Evolutionary conservation across 1,140 invertebrate genomes (phyloP), one percentile per base, ranked within the genome.

Genomic region (Drosophila ogumai): DNA sequence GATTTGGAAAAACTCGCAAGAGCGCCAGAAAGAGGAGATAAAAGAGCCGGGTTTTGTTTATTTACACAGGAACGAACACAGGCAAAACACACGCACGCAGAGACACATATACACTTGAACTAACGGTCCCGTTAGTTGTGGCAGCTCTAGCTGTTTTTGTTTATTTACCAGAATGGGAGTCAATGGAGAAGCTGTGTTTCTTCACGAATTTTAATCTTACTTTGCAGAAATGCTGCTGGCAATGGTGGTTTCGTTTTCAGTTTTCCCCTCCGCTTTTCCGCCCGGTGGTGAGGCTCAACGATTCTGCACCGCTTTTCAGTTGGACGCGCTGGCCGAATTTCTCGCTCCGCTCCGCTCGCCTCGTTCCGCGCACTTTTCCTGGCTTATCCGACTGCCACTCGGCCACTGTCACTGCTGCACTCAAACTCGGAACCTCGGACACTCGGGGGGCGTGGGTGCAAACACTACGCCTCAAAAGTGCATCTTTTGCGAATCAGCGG

Each of bases 31-130:
- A n/a, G 34, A 32, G 50, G 19, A 50, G 59, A 66, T 38, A 32
- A 36, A 66, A 49, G 60, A 68, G 65, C 66, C 61, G 66, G 66
- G 61, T 69, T 69, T 69, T 69, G 66, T 69, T 69, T 69, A 69
- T 69, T 69, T 69, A 69, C 66, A 69, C 66, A 66, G 46, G 36
- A 41, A 67, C 34, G 36, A 50, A 34, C 13, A 36, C 32, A 32
- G 64, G 5, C 34, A 59, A 34, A 17, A 50, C 57, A 60, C 17
- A 28, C 43, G 19, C 17, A 32, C 31, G 8, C 4, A 55, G 5
- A n/a, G 5, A n/a, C 55, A 41, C 60, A 63, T 3, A 57, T 31
- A 32, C 52, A 58, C 13, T 22, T 34, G 31, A 43, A 65, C 56
- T 43, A 59, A 61, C 61, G 22, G 61, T 65, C 31, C 61, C 61